Evolutionary conservation across 2,888 invertebrate genomes (phyloP).

Genomic region (Ennomos erosarius): DNA sequence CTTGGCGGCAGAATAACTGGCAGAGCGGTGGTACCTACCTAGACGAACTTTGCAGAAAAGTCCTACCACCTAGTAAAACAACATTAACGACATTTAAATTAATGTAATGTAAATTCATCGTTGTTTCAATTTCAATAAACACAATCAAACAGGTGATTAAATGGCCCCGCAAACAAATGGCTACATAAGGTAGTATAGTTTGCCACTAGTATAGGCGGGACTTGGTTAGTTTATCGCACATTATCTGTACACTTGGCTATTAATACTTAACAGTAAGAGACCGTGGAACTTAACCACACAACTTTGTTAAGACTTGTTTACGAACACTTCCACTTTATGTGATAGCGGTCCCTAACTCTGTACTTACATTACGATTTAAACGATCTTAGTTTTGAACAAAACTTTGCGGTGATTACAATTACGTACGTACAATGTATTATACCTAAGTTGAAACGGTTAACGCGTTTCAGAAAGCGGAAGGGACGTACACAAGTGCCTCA

Average conservation of each 20-base stretch:
- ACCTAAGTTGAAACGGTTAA: conserved; percentile 22
- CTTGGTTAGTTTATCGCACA: conserved; percentile 32
- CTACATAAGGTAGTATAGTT: conserved; percentile 24
- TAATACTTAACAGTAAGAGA: conserved; percentile 66
- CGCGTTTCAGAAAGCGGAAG: conserved; percentile 31
- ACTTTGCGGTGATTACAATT: conserved; percentile 52
- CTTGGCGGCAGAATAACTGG: no score
- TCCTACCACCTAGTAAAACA: no score
- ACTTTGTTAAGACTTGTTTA: conserved; percentile 80
- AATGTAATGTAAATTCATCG: not conserved
- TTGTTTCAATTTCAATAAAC: conserved; percentile 13
- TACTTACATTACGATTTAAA: conserved; percentile 62
- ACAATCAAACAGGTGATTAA: conserved; percentile 8
- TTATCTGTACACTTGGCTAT: conserved; percentile 58
- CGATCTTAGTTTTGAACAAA: conserved; percentile 60
- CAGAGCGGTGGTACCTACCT: no score
- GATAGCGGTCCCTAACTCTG: conserved; percentile 67
- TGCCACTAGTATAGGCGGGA: conserved; percentile 12
- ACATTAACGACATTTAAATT: no score
- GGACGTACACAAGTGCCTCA: conserved; percentile 32
- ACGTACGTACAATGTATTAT: conserved; percentile 36
- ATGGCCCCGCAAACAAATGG: conserved; percentile 4
- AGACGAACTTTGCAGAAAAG: no score
- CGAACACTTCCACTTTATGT: conserved; percentile 74
- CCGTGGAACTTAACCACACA: conserved; percentile 71